Base-by-base conservation (phyloP, 2,888 invertebrate species). In the Acleris emargana region DNA sequence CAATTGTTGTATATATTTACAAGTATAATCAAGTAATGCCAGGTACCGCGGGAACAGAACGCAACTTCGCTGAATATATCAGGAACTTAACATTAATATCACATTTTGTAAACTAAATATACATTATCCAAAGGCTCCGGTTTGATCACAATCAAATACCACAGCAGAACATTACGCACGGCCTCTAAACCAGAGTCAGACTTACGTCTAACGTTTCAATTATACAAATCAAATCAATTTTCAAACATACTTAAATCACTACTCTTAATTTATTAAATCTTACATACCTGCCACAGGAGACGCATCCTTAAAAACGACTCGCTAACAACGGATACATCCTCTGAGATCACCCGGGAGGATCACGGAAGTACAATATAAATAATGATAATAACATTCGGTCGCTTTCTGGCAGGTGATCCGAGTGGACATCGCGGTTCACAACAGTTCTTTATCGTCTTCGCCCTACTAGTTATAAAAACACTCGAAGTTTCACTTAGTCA, bases 11-110 rank as follows among this genome's bases (percentile, higher is more conserved):
- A 38, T 73, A 64, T 69, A 74, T 72, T 70, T 75, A 74, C 68
- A 73, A 71, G 13, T 55, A 67, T 52, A 68, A 67, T 72, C 71
- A 66, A 73, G 73, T 71, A 72, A 73, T 74, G 73, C 32, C 32
- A 69, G 47, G 51, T 47, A 61, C 50, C 54, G 43, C 20, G 11
- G 43, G 22, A 58, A 61, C 67, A 67, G 64, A 67, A 69, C 70
- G 71, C 66, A 69, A 52, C 54, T 70, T 74, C 74, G 70, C 71
- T 72, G 73, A 69, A 73, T 70, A 75, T 72, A 69, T 73, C 45
- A 67, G 68, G 66, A 82, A 81, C 83, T 83, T 88, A 86, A 82
- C 68, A 78, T 83, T 87, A 87, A 82, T 88, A 88, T 88, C 87
- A 87, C 87, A 88, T 80, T 84, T 84, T 77, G 74, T 80, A 69